Base-by-base conservation (phyloP, 2,888 invertebrate species). In the Stomorhina lunata region DNA sequence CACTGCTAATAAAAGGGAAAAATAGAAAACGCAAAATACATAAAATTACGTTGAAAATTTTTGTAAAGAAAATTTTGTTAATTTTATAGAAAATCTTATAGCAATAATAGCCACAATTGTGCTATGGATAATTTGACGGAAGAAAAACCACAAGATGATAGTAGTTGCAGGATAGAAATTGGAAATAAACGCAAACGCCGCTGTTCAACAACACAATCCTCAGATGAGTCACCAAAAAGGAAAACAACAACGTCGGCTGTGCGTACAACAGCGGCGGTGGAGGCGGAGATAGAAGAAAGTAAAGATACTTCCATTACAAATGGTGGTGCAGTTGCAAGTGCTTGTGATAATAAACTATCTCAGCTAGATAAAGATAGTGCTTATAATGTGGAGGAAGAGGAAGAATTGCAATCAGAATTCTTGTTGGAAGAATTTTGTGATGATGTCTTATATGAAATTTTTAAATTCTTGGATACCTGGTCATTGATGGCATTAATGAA, bases 391-490 rank as follows among this genome's bases (percentile, higher is more conserved):
- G 85, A 86, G 12, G 25, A 20, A 22, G 55, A 40, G 10, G 25
- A 25, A 4, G 37, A 48, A 27, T 29, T 25, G 1, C 27, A 48
- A 40, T 17, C 29, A 9, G 75, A 69, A 55, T 85, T 87, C 50
- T 81, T 81, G 20, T 77, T 91, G 69, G 85, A 87, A 15, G 85
- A 85, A 27, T 87, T 91, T 57, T 88, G 90, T 75, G 90, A 91
- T 85, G 91, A 91, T 81, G 77, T 91, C 34, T 86, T 91, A 0
- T 87, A 88, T 65, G 90, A 91, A 83, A 91, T 91, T 65, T 88
- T 91, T 12, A 89, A 88, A 68, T 85, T 89, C 87, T 83, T 91
- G 73, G 90, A 91, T 81, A 86, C 90, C 2, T 87, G 88, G 69
- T 85, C 90, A 5, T 85, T 91, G 37, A 71, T 89, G 80, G 87